Evolutionary conservation across 2,888 invertebrate species (phyloP).

Genomic region (Euplexia lucipara): DNA sequence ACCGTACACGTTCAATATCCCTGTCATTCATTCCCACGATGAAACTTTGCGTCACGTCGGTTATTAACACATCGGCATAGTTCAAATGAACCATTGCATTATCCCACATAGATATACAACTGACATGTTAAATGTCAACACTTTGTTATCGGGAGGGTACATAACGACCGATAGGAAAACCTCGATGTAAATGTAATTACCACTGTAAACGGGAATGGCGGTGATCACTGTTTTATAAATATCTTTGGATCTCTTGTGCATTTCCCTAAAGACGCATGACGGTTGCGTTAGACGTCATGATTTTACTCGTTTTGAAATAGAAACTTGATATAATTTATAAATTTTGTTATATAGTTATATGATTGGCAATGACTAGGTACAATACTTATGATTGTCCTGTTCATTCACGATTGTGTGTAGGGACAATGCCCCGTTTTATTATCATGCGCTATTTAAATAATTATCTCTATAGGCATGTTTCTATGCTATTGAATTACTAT

Average conservation of each 20-base stretch:
- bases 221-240: constrained; percentile 56
- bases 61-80: constrained; percentile 47
- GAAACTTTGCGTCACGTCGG: constrained; percentile 50
- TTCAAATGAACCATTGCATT: constrained; percentile 61
- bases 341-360: not conserved
- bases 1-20: constrained; percentile 12
- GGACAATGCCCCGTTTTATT: not conserved
- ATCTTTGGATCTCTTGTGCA: constrained; percentile 19
- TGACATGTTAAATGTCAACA: constrained; percentile 51
- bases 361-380: too few species aligned
- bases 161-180: constrained; percentile 39
- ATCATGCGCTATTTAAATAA: constrained; percentile 27
- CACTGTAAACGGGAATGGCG: constrained; percentile 38
- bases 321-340: not conserved
- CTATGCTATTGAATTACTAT: constrained; percentile 41
- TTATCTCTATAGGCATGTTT: constrained; percentile 34
- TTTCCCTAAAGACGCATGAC: constrained; percentile 19
- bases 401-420: constrained; percentile 10
- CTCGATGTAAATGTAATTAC: constrained; percentile 42
- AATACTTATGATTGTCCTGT: not conserved
- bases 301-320: not conserved
- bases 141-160: constrained; percentile 48
- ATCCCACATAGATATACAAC: constrained; percentile 65
- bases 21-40: constrained; percentile 18
- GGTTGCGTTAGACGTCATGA: not conserved